Conservation (phyloP, 2,113 vertebrate genomes). For the Clarias gariepinus region DNA sequence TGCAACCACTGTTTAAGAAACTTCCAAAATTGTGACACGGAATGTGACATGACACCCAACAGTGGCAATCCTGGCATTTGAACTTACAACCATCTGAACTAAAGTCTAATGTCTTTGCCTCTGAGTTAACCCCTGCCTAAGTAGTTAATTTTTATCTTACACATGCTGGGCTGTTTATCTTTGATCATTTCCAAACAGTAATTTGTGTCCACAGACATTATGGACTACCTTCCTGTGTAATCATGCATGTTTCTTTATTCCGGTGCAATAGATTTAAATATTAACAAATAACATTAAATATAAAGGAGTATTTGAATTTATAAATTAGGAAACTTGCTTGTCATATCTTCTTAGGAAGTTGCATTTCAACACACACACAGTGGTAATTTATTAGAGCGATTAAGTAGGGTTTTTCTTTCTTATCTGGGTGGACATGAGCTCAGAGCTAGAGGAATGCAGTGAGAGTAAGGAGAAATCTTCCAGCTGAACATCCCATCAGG, state of each 20-base stretch:
- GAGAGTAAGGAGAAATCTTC: not conserved
- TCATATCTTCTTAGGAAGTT: not conserved
- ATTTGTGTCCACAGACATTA: not conserved
- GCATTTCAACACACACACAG: not conserved
- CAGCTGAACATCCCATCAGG: not conserved
- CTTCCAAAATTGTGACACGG: not conserved
- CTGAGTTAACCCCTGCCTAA: not conserved
- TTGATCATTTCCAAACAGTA: not conserved
- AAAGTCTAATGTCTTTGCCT: not conserved
- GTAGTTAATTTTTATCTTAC: not conserved
- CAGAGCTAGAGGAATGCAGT: not conserved
- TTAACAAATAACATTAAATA: not conserved
- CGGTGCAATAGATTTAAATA: not conserved
- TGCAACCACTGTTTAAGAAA: not conserved
- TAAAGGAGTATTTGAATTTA: not conserved
- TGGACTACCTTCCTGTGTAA: not conserved
- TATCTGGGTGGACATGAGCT: not conserved
- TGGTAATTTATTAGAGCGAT: not conserved
- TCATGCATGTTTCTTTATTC: not conserved
- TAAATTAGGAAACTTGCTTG: not conserved
- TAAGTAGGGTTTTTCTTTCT: not conserved
- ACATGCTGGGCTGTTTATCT: not conserved
- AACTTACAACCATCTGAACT: not conserved
- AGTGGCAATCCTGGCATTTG: not conserved
- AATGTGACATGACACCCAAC: not conserved